A percentile compares a stretch with the other conserved stretches of the same genome.
phyloP scores from a whole-genome alignment of 1,140 invertebrate species.

The Drosophila eugracilis region DNA sequence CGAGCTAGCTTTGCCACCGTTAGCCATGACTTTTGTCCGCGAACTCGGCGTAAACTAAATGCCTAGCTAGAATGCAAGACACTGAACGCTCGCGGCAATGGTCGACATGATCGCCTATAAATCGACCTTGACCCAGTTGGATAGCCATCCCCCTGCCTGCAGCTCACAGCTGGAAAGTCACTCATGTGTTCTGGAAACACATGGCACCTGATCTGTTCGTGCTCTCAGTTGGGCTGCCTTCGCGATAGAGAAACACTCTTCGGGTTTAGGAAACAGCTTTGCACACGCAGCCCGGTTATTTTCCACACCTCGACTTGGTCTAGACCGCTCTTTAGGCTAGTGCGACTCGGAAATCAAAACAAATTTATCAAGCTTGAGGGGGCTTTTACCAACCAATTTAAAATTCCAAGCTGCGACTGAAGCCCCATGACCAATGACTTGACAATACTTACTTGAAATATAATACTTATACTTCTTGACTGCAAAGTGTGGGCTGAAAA shows the following conservation, averaged over 20 bases:
- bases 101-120: conserved; percentile 3
- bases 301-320: conserved; percentile 10
- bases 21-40: conserved; percentile 26
- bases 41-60: conserved; percentile 12
- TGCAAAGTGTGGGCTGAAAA: conserved; percentile 23
- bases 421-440: conserved; percentile 71
- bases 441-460: no score
- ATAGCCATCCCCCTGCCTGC: background rate
- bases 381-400: conserved; percentile 6
- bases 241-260: conserved; percentile 8
- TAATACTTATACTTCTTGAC: conserved; percentile 56
- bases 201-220: conserved; percentile 12
- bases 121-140: conserved; percentile 40
- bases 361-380: background rate
- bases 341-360: conserved; percentile 11
- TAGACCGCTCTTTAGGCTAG: conserved; percentile 1
- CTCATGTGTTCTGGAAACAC: conserved; percentile 31
- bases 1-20: conserved; percentile 12
- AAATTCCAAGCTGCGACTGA: conserved; percentile 25
- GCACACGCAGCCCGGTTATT: conserved; percentile 11
- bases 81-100: conserved; percentile 26
- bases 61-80: conserved; percentile 26
- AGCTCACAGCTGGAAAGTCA: background rate
- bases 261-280: background rate
- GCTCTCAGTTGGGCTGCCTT: conserved; percentile 11